Percentiles rank a stretch among this genome's conserved stretches.
Conservation (phyloP, 2,888 invertebrate genomes). For the Oegoconia quadripuncta region DNA sequence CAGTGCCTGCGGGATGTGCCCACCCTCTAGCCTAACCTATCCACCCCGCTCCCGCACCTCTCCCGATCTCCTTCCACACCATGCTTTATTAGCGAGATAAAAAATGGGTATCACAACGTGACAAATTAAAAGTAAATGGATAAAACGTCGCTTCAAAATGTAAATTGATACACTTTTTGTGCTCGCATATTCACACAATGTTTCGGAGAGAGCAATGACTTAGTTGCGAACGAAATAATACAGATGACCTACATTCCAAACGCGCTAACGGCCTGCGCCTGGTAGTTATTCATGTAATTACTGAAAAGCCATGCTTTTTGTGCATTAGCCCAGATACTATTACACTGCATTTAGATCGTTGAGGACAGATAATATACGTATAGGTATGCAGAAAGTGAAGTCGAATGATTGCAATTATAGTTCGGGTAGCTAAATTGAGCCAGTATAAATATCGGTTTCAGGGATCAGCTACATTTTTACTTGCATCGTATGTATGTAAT, state of each 20-base stretch:
- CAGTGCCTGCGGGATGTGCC: constrained; percentile 47
- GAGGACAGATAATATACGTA: too few relatives aligned
- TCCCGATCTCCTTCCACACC: constrained; percentile 31
- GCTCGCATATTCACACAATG: not conserved
- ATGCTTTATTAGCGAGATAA: constrained; percentile 38
- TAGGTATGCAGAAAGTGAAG: too few relatives aligned
- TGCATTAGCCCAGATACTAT: constrained; percentile 1
- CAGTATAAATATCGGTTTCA: too few relatives aligned
- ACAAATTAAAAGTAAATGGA: constrained; percentile 26
- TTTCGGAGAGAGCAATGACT: not conserved
- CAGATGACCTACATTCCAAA: constrained; percentile 37
- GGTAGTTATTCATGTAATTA: constrained; percentile 26
- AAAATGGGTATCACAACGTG: constrained; percentile 35
- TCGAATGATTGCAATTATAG: too few relatives aligned
- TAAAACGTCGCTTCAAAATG: not conserved
- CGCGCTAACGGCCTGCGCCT: constrained; percentile 36
- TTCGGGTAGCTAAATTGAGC: too few relatives aligned
- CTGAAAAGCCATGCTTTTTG: constrained; percentile 9
- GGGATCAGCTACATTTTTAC: too few relatives aligned
- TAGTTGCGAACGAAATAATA: not conserved
- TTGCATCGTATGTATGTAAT: too few relatives aligned
- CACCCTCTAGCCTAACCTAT: constrained; percentile 31
- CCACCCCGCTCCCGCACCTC: constrained; percentile 29
- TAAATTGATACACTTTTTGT: too few relatives aligned
- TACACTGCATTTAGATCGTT: not conserved